These are phyloP conservation scores for Dugesia japonica DNA, from an alignment of 2,888 invertebrate genomes.

Conservation along the genomic window DNA sequence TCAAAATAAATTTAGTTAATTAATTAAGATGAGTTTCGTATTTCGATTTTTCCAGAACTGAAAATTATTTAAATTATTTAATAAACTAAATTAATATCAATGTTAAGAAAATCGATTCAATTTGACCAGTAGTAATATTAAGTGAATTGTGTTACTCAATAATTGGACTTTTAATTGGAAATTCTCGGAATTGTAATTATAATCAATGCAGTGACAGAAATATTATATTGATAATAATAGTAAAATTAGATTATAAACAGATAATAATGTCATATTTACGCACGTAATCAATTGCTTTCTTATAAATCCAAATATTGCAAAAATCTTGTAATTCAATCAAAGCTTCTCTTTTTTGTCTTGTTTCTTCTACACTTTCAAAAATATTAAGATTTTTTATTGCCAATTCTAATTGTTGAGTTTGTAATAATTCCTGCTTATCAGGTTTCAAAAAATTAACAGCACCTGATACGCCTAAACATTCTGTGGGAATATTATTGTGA, in stretches of 20 bases:
- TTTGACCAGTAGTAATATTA: too few species aligned
- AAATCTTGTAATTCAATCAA: slow-evolving; percentile 16
- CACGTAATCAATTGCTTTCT: slow-evolving; percentile 4
- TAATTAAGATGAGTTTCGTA: too few species aligned
- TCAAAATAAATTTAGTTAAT: too few species aligned
- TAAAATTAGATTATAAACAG: neutral
- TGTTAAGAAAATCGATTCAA: too few species aligned
- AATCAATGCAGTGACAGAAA: too few species aligned
- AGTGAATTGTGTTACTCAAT: too few species aligned
- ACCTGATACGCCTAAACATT: slow-evolving; percentile 20
- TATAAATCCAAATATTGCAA: slow-evolving; percentile 22
- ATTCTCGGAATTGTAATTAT: too few species aligned
- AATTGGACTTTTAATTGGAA: too few species aligned
- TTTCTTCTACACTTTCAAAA: slow-evolving; percentile 21
- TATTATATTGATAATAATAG: neutral
- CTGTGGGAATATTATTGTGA: neutral
- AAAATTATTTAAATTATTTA: too few species aligned
- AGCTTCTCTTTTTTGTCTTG: neutral
- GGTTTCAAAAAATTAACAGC: neutral
- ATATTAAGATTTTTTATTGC: slow-evolving; percentile 17
- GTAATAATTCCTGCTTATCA: neutral
- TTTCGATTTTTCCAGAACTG: too few species aligned
- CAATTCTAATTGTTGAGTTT: slow-evolving; percentile 14
- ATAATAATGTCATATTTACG: neutral
- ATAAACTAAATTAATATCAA: too few species aligned